A percentile compares a stretch with the other conserved stretches of the same genome.
Evolutionary conservation across 2,888 invertebrate species (phyloP).

Genomic region (Trilocha varians): DNA sequence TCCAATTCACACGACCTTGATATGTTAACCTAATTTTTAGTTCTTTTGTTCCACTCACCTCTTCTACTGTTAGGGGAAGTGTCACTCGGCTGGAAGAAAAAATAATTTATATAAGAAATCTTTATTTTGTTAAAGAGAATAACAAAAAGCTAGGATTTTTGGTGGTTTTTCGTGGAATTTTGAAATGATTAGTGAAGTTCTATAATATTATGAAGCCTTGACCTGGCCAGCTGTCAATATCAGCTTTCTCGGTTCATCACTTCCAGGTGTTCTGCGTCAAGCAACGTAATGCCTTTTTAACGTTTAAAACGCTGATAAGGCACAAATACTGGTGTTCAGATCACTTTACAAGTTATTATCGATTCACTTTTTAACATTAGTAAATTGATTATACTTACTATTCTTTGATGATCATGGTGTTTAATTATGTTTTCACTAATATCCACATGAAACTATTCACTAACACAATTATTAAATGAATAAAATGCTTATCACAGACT

Average conservation of each 20-base stretch:
- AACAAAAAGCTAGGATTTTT: background rate
- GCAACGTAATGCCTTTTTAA: background rate
- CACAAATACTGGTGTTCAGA: constrained; percentile 28
- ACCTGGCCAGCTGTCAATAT: constrained; percentile 54
- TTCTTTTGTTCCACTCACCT: constrained; percentile 77
- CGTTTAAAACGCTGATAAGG: constrained; percentile 30
- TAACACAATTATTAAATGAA: constrained; percentile 57
- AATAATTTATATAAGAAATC: constrained; percentile 6
- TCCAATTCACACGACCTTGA: constrained; percentile 16
- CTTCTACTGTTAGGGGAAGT: constrained; percentile 96
- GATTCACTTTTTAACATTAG: constrained; percentile 54
- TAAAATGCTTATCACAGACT: constrained; percentile 64
- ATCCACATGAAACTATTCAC: constrained; percentile 72
- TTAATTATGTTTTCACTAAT: constrained; percentile 57
- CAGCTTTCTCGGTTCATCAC: constrained; percentile 18
- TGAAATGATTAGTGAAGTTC: background rate
- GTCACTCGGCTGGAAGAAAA: constrained; percentile 90
- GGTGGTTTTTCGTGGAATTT: background rate
- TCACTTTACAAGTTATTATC: constrained; percentile 45
- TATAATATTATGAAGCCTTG: constrained; percentile 34
- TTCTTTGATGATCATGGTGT: constrained; percentile 81
- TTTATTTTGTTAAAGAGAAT: too few relatives aligned
- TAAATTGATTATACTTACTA: constrained; percentile 72
- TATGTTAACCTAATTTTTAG: constrained; percentile 6
- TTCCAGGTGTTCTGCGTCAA: background rate